phyloP scores from a whole-genome alignment of 2,113 vertebrate species.

The Neodon shergylaensis region DNA sequence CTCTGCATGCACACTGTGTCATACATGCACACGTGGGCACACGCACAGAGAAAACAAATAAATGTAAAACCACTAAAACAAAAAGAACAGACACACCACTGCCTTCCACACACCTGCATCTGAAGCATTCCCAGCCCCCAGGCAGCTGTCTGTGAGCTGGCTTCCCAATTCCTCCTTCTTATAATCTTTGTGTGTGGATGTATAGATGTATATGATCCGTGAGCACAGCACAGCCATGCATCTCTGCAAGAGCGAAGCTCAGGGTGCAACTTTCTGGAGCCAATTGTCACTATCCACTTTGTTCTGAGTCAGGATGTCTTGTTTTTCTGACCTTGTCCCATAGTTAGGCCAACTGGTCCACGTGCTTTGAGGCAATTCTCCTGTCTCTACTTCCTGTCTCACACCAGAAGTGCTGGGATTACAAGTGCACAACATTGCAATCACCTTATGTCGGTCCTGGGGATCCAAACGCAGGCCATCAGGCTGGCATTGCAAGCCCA shows the following conservation, averaged over 20 bases:
- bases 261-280: neutral
- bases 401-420: neutral
- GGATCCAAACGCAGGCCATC: neutral
- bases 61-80: neutral
- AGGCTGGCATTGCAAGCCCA: neutral
- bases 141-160: neutral
- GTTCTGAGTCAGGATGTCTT: neutral
- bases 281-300: fast-evolving
- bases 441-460: neutral
- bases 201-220: too few species aligned
- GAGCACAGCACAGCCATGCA: too few species aligned
- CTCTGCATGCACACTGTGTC: too few species aligned
- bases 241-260: neutral
- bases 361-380: neutral
- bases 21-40: neutral
- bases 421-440: neutral
- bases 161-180: neutral
- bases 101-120: fast-evolving
- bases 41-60: neutral
- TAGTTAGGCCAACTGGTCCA: neutral
- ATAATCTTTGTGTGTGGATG: neutral
- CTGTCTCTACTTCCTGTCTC: neutral
- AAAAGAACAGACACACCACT: neutral
- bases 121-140: neutral
- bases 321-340: neutral